phyloP scores from a whole-genome alignment of 1,140 invertebrate species.

The Babylonia areolata region DNA sequence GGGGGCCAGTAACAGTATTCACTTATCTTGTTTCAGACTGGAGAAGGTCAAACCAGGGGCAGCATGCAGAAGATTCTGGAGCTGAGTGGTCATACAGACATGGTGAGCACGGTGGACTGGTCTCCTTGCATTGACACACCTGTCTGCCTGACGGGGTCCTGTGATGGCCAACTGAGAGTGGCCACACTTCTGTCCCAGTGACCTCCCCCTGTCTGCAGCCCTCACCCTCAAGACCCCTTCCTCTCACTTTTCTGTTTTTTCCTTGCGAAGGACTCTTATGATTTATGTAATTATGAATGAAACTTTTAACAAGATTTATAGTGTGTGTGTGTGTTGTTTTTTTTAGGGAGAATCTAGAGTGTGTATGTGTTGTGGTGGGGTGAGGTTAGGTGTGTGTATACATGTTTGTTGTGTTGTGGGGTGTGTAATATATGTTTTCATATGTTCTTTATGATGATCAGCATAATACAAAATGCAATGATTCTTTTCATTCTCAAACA shows the following conservation, averaged over 20 bases:
- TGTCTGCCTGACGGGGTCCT: conserved; percentile 81
- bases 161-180: conserved; percentile 80
- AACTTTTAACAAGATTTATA: too few relatives aligned
- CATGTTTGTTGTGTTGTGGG: too few relatives aligned
- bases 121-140: conserved; percentile 81
- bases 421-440: too few relatives aligned
- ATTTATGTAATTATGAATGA: too few relatives aligned
- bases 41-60: conserved; percentile 63
- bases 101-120: conserved; percentile 81
- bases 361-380: too few relatives aligned
- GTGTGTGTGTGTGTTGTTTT: too few relatives aligned
- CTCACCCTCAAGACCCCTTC: background rate
- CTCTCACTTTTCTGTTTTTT: background rate
- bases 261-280: background rate
- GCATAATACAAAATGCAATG: too few relatives aligned
- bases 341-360: too few relatives aligned
- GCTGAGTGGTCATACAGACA: conserved; percentile 79
- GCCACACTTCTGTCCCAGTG: conserved; percentile 79
- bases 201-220: background rate
- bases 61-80: conserved; percentile 77
- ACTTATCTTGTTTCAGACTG: conserved; percentile 68
- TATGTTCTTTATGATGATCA: too few relatives aligned
- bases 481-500: too few relatives aligned
- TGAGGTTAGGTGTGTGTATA: too few relatives aligned
- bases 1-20: too few relatives aligned